Conservation (phyloP, 2,113 vertebrate species). For the Neogale vison region DNA sequence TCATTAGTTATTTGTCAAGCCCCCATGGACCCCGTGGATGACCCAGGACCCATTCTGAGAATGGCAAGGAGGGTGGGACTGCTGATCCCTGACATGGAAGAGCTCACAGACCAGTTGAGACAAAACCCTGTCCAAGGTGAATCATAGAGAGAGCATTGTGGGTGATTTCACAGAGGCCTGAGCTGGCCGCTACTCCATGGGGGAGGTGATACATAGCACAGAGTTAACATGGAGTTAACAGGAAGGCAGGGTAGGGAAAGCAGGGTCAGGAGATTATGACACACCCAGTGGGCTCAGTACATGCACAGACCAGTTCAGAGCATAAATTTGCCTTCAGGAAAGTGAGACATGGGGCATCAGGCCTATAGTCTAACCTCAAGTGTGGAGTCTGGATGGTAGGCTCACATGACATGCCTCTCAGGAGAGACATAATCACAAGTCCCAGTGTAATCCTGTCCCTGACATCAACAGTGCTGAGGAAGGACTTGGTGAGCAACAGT, state of each 20-base stretch:
- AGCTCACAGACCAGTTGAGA: not conserved
- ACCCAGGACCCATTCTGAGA: rapidly evolving
- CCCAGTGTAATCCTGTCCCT: not conserved
- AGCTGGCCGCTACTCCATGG: not conserved
- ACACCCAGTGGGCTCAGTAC: too few species aligned
- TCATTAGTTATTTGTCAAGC: not conserved
- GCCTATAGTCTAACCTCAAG: too few species aligned
- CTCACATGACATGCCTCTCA: not conserved
- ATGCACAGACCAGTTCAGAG: not conserved
- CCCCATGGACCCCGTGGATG: not conserved
- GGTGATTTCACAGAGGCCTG: not conserved
- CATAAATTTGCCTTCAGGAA: not conserved
- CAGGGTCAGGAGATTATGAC: not conserved
- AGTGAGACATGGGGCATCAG: not conserved
- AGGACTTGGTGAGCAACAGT: not conserved
- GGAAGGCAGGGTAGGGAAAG: not conserved
- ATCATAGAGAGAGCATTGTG: not conserved
- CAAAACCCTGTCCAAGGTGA: not conserved
- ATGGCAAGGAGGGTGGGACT: too few species aligned
- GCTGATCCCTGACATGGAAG: not conserved
- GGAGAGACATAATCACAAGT: not conserved
- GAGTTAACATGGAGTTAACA: not conserved
- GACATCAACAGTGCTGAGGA: not conserved
- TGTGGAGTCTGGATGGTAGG: not conserved
- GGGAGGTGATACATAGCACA: not conserved